Evolutionary conservation across 2,888 invertebrate species (phyloP).

Genomic region (Hirtodrosophila histrioides): DNA sequence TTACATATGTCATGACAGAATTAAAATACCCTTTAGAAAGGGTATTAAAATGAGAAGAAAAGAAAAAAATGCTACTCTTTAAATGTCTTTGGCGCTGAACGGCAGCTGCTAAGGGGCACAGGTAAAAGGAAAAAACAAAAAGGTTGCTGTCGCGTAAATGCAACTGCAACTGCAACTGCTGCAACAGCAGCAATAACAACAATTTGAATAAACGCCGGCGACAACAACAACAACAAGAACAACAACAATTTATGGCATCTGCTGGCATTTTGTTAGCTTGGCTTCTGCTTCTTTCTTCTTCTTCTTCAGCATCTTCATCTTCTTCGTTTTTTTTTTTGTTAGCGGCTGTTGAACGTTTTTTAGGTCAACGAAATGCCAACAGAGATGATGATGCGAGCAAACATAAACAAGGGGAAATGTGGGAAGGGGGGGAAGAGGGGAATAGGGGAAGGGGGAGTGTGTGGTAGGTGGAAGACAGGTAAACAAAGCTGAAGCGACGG

Average conservation of each 20-base stretch:
- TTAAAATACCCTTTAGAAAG: not conserved
- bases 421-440: too few species aligned
- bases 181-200: conserved; percentile 46
- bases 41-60: conserved; percentile 5
- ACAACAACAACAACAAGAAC: conserved; percentile 48
- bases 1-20: not conserved
- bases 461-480: conserved; percentile 61
- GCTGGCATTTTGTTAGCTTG: conserved; percentile 63
- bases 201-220: conserved; percentile 48
- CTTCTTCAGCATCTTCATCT: conserved; percentile 21
- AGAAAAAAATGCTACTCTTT: conserved; percentile 39
- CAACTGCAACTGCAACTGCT: conserved; percentile 47
- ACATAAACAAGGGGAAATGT: conserved; percentile 59
- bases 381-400: conserved; percentile 70
- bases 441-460: conserved; percentile 5
- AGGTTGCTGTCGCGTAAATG: conserved; percentile 40
- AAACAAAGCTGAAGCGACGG: conserved; percentile 53
- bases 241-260: conserved; percentile 70
- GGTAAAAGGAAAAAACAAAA: conserved; percentile 43
- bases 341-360: conserved; percentile 74
- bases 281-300: conserved; percentile 26
- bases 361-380: conserved; percentile 79
- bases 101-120: conserved; percentile 47
- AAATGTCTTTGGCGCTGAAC: conserved; percentile 31
- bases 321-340: conserved; percentile 43